A percentile compares a stretch with the other conserved stretches of the same genome.
These are phyloP conservation scores for Caenorhabditis angaria DNA, from an alignment of 2,888 invertebrate species.

Conservation along the genomic window DNA sequence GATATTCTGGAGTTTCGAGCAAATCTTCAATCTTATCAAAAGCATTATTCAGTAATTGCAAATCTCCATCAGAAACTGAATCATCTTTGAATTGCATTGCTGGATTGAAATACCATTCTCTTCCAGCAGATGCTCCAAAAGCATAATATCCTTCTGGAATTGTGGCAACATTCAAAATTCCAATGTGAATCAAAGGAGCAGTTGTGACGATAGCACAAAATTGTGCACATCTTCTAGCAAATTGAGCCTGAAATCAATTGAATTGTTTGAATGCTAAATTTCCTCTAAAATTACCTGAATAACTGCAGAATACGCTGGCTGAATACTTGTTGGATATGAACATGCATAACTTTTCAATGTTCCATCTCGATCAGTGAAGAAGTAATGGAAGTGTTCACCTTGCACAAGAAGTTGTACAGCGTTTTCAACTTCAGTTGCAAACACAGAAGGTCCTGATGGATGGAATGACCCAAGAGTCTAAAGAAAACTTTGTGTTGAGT, in stretches of 20 bases:
- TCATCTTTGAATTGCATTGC: conserved; percentile 64
- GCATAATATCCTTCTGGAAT: conserved; percentile 66
- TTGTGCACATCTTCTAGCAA: conserved; percentile 65
- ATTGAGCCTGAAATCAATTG: conserved; percentile 52
- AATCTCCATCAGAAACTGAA: conserved; percentile 49
- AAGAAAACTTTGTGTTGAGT: not conserved
- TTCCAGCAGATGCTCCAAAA: conserved; percentile 66
- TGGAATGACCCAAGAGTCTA: conserved; percentile 60
- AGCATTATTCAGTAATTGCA: conserved; percentile 54
- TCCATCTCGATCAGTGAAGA: conserved; percentile 67
- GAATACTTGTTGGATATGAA: conserved; percentile 63
- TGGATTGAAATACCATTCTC: conserved; percentile 67
- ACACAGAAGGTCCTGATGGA: conserved; percentile 48
- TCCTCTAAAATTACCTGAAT: too few relatives aligned
- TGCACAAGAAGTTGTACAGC: conserved; percentile 42
- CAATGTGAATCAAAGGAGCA: conserved; percentile 61
- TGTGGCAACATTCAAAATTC: conserved; percentile 62
- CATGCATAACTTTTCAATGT: conserved; percentile 59
- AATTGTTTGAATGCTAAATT: conserved; percentile 21
- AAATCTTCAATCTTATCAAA: conserved; percentile 61
- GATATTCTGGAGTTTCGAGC: conserved; percentile 54
- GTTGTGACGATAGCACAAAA: conserved; percentile 68
- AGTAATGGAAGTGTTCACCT: conserved; percentile 62
- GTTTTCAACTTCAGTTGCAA: conserved; percentile 50
- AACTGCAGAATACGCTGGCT: conserved; percentile 66